A percentile compares a stretch with the other conserved stretches of the same genome.
phyloP scores from a whole-genome alignment of 2,888 invertebrate genomes.

The Xanthia icteritia region DNA sequence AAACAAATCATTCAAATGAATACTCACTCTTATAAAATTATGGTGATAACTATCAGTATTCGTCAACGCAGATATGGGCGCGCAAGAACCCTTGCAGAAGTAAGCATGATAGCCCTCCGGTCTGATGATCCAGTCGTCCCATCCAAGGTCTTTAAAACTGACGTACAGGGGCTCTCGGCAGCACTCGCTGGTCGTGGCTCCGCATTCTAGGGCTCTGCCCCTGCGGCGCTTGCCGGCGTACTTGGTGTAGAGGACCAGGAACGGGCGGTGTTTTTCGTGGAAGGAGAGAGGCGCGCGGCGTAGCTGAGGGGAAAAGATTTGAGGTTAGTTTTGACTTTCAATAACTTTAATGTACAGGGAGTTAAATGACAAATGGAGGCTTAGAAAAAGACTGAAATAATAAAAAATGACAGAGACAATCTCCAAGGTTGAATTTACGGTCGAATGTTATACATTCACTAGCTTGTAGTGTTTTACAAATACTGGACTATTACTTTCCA shows the following conservation, averaged over 20 bases:
- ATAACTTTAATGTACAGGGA: too few species aligned
- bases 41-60: conserved; percentile 91
- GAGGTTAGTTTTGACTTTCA: conserved; percentile 5
- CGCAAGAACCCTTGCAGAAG: conserved; percentile 96
- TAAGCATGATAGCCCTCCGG: conserved; percentile 96
- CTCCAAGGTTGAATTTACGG: neutral
- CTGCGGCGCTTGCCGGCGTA: conserved; percentile 92
- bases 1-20: neutral
- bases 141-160: conserved; percentile 95
- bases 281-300: conserved; percentile 93
- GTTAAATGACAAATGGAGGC: too few species aligned
- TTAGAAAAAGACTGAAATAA: neutral
- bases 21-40: conserved; percentile 93
- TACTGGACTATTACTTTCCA: neutral
- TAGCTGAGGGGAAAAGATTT: conserved; percentile 78
- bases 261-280: conserved; percentile 93
- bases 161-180: conserved; percentile 96
- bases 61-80: conserved; percentile 93
- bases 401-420: neutral
- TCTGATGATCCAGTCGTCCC: conserved; percentile 96
- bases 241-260: conserved; percentile 94
- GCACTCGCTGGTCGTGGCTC: conserved; percentile 92
- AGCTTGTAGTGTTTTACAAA: neutral
- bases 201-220: conserved; percentile 92
- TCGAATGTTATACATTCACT: neutral